phyloP scores from a whole-genome alignment of 2,888 invertebrate genomes.

The Eupithecia subumbrata region DNA sequence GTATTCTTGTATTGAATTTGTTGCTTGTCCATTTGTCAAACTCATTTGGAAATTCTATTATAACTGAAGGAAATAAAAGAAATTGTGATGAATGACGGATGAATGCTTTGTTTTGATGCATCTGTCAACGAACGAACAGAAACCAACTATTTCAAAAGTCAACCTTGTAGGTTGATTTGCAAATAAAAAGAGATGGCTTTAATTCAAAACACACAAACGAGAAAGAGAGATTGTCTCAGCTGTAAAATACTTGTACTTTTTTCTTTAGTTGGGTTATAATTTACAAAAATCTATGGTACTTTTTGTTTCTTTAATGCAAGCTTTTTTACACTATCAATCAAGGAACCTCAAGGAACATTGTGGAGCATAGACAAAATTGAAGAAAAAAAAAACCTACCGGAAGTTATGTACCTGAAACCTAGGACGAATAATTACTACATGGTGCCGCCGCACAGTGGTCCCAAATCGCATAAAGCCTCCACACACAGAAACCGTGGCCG shows the following conservation, averaged over 20 bases:
- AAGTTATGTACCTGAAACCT: neutral
- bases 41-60: too few species aligned
- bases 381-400: neutral
- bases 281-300: neutral
- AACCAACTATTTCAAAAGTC: neutral
- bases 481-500: too few species aligned
- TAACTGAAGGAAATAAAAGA: neutral
- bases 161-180: neutral
- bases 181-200: neutral
- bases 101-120: neutral
- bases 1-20: neutral
- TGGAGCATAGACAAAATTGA: neutral
- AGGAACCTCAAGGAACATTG: neutral
- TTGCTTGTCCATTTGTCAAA: neutral
- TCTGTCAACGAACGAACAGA: neutral
- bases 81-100: neutral
- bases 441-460: too few species aligned
- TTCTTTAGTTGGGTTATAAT: neutral
- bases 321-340: neutral
- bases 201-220: neutral
- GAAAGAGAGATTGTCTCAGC: neutral
- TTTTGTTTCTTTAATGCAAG: neutral
- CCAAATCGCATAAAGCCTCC: too few species aligned
- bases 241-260: neutral
- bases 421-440: too few species aligned